Percentiles rank a stretch among this genome's conserved stretches.
phyloP scores from a whole-genome alignment of 2,113 vertebrate species.

The Paradoxurus hermaphroditus region DNA sequence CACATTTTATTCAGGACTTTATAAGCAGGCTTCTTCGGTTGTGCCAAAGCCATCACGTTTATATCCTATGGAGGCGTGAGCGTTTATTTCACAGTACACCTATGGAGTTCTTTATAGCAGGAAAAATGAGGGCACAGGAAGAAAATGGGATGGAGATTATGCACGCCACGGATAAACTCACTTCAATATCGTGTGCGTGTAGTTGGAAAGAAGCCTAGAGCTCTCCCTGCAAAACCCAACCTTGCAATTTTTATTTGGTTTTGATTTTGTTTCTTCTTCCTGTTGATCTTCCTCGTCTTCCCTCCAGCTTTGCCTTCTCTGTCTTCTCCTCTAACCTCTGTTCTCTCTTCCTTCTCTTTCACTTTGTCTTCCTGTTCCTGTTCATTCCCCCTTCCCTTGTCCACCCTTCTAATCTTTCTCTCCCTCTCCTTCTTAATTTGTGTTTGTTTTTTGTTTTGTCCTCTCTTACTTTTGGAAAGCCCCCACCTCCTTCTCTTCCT shows the following conservation, averaged over 20 bases:
- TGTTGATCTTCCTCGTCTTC: not conserved
- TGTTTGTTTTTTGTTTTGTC: not conserved
- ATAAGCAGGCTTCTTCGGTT: not conserved
- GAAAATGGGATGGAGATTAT: not conserved
- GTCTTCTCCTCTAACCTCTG: not conserved
- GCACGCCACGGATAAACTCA: rapidly evolving
- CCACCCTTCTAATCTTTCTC: not conserved
- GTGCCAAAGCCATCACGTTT: not conserved
- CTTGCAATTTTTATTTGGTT: not conserved
- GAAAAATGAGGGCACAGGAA: not conserved
- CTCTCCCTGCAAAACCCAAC: not conserved
- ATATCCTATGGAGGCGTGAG: not conserved
- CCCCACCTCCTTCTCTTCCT: not conserved
- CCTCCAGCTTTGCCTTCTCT: not conserved
- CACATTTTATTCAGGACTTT: not conserved
- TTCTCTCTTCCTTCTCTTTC: not conserved
- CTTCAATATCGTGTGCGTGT: rapidly evolving
- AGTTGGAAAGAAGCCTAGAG: not conserved
- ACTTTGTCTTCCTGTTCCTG: not conserved
- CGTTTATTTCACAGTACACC: not conserved
- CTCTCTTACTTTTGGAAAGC: not conserved
- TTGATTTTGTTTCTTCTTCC: not conserved
- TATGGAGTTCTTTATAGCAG: not conserved
- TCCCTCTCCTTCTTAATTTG: not conserved
- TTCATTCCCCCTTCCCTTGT: not conserved